Evolutionary conservation across 1,140 invertebrate species (phyloP), one percentile per base, ranked within the genome.

Genomic region (Hylaeus volcanicus): DNA sequence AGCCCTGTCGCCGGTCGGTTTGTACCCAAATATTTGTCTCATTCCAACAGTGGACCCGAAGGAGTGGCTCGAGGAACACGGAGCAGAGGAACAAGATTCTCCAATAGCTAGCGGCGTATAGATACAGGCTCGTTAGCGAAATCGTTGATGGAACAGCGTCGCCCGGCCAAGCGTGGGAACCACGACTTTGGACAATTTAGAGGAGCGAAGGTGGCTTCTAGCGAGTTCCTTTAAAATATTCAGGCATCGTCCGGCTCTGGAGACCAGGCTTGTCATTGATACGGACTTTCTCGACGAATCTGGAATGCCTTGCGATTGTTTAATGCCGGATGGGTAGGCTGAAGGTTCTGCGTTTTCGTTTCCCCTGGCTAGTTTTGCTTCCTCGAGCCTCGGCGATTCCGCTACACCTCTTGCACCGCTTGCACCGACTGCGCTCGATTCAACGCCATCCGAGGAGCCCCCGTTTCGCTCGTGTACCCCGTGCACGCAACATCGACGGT

Each of bases 401-500:
- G n/a, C 6, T n/a, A n/a, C n/a, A 26, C 6, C n/a, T 8, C n/a
- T n/a, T 37, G 3, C 58, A 60, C 26, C 26, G 26, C 26, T 26
- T 26, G 26, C 26, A 26, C n/a, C 58, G 51, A 51, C 6, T 9
- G 6, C 6, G 58, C 1, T 41, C 61, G 41, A 26, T 45, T 43
- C 1, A 37, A 66, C 56, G 81, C 70, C 60, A 83, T 85, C 71
- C 70, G 56, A 26, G 58, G 61, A 79, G 72, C 37, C 66, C 71
- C 61, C 77, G 74, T 76, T 86, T 83, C 51, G 76, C 69, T 80
- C 69, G 80, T 64, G 68, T 68, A 48, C 53, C 72, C 60, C 55
- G 58, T 45, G 70, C 85, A 86, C 84, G 84, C 85, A 76, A 86
- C 81, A 66, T 85, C 70, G 70, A 86, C 75, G 80, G 81, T 68